Evolutionary conservation across 2,888 invertebrate species (phyloP).

Genomic region (Drosophila seclusa): DNA sequence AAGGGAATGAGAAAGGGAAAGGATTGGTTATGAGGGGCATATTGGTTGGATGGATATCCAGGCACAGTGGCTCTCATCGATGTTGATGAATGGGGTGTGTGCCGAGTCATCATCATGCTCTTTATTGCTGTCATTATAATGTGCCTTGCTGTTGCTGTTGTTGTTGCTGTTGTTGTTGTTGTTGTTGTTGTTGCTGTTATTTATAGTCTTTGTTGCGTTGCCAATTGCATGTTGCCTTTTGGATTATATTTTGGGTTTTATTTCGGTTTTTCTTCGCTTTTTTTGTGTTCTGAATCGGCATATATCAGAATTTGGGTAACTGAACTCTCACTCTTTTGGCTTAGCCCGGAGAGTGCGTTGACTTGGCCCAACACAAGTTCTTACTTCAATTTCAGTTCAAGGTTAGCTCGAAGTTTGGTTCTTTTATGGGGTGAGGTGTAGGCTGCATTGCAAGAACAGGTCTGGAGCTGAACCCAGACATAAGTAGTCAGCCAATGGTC

Average conservation of each 20-base stretch:
- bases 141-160: conserved; percentile 43
- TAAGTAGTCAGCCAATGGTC: conserved; percentile 6
- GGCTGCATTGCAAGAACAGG: conserved; percentile 5
- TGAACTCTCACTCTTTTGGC: conserved; percentile 56
- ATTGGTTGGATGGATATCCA: background rate
- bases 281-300: conserved; percentile 36
- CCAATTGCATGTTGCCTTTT: conserved; percentile 42
- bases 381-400: conserved; percentile 26
- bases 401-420: conserved; percentile 25
- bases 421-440: background rate
- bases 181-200: conserved; percentile 33
- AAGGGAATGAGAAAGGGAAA: background rate
- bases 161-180: conserved; percentile 21
- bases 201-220: conserved; percentile 63
- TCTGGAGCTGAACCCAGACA: conserved; percentile 13
- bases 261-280: conserved; percentile 16
- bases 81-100: conserved; percentile 80
- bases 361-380: conserved; percentile 24
- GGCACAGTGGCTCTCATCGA: conserved; percentile 50
- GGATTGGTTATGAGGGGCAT: background rate
- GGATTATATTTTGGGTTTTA: conserved; percentile 40
- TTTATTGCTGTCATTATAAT: conserved; percentile 82
- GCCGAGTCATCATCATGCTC: conserved; percentile 73
- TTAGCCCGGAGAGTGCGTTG: conserved; percentile 28
- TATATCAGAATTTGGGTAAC: conserved; percentile 43